A percentile compares a stretch with the other conserved stretches of the same genome.
phyloP scores from a whole-genome alignment of 1,140 invertebrate genomes.

The Gryllus bimaculatus region DNA sequence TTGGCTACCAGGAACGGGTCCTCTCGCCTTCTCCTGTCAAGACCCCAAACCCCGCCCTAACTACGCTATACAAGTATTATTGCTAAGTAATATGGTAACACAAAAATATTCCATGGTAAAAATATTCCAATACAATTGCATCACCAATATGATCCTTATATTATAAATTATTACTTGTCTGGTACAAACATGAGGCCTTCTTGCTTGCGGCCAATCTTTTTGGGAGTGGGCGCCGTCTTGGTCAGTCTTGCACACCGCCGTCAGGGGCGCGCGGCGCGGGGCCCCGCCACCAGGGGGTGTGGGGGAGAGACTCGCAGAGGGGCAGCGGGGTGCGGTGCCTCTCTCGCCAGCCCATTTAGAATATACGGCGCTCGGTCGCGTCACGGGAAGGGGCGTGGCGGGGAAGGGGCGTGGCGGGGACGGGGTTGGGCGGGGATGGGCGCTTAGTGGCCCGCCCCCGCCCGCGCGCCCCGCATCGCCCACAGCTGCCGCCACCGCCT shows the following conservation, averaged over 20 bases:
- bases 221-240: background rate
- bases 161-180: conserved; percentile 6
- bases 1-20: background rate
- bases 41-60: background rate
- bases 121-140: conserved; percentile 1
- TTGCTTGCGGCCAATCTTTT: background rate
- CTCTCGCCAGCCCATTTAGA: no score
- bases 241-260: background rate
- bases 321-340: no score
- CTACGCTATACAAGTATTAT: conserved; percentile 1
- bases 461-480: no score
- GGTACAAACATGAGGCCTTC: background rate
- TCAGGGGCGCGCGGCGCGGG: no score
- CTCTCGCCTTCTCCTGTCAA: background rate
- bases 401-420: no score
- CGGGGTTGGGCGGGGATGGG: no score
- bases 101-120: conserved; percentile 2
- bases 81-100: conserved; percentile 5
- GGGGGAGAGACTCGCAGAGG: no score
- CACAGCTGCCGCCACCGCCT: no score
- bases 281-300: no score
- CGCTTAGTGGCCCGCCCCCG: no score
- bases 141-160: background rate
- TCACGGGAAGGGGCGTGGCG: no score
- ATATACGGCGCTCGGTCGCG: no score